Conservation (phyloP, 1,140 invertebrate species). For the Rhagoletis zephyria region DNA sequence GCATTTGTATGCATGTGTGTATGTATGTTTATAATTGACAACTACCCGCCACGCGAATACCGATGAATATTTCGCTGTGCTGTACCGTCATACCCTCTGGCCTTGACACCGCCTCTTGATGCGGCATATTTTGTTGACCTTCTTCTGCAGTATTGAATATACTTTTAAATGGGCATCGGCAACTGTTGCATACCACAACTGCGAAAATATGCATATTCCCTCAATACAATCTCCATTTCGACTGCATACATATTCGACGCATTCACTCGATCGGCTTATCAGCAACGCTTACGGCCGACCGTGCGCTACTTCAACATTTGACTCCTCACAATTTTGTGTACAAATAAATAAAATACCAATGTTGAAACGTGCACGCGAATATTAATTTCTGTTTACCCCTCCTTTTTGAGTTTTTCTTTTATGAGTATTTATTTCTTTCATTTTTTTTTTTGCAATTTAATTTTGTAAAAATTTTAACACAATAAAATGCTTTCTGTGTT, state of each 20-base stretch:
- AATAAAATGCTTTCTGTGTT: neutral
- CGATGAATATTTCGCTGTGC: neutral
- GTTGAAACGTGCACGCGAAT: constrained; percentile 43
- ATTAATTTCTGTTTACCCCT: constrained; percentile 42
- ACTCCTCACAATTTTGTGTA: constrained; percentile 19
- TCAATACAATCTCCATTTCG: neutral
- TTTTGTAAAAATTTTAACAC: neutral
- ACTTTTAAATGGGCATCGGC: constrained; percentile 15
- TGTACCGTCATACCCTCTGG: neutral
- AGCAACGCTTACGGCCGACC: neutral
- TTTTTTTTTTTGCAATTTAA: neutral
- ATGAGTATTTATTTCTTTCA: neutral
- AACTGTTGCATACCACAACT: constrained; percentile 46
- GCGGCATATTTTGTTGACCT: neutral
- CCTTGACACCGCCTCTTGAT: neutral
- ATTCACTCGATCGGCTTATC: constrained; percentile 43
- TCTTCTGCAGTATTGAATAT: neutral
- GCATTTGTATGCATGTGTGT: neutral
- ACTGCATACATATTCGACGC: neutral
- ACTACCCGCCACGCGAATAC: neutral
- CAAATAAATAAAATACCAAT: constrained; percentile 51
- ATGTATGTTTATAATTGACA: no score
- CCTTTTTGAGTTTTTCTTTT: neutral
- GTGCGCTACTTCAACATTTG: neutral
- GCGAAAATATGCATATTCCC: constrained; percentile 35